Base-by-base conservation (phyloP, 1,140 invertebrate genomes). In the Diploscapter pachys region DNA sequence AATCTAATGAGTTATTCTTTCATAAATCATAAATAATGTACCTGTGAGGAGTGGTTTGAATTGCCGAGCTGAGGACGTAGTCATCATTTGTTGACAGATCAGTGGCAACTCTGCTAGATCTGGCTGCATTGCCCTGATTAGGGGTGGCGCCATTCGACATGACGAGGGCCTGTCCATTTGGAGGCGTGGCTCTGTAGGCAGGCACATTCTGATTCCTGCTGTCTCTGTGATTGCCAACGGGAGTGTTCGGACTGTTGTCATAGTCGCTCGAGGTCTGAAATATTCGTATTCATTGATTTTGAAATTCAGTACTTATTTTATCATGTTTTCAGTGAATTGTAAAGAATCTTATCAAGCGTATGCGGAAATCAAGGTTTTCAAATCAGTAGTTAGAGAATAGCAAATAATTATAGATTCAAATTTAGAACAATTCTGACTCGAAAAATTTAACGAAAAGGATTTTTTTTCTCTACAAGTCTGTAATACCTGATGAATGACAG, bases 171-270 rank as follows among this genome's bases (percentile, higher is more conserved):
- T 75, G 74, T 4, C 74, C 74, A 50, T 53, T 53, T 49, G 74
- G 74, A n/a, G 74, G 74, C 56, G 74, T 75, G 59, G 61, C 66
- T 13, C 74, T 59, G 53, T 75, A 75, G 50, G 74, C 74, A 57
- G 74, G 74, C 50, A 78, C 62, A 72, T 78, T 77, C 69, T 75
- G 67, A 56, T 61, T 57, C 3, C 68, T 61, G 50, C 70, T 31
- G 31, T 31, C 59, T 64, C 67, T 70, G 61, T n/a, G 66, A 68
- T 31, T 11, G 56, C 48, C 9, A 50, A 72, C 70, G 49, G 11
- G 61, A 9, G 62, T 71, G 56, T 78, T 78, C n/a, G 72, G 73
- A 65, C 80, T 80, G 79, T 84, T 85, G 55, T 84, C 82, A 68
- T 85, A 83, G 63, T 84, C 84, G 31, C 78, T 71, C 2, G 68